phyloP scores from a whole-genome alignment of 1,140 invertebrate genomes.

The roundworm (Caenorhabditis elegans) region DNA sequence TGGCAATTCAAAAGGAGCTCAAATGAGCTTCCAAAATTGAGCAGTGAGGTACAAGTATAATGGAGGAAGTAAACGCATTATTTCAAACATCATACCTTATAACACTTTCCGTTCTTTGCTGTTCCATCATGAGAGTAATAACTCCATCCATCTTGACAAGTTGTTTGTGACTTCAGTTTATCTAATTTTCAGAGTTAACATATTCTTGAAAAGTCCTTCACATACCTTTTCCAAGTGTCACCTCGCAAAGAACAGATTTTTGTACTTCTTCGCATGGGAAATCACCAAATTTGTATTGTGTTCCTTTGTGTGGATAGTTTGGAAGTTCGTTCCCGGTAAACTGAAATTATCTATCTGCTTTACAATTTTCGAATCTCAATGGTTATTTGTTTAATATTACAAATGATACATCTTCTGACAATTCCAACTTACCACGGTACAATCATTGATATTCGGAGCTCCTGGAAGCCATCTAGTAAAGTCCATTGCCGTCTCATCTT shows the following conservation, averaged over 20 bases:
- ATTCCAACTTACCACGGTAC: background rate
- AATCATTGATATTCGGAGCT: constrained; percentile 8
- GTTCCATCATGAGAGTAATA: constrained; percentile 27
- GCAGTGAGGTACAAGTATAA: no score
- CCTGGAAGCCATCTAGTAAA: constrained; percentile 20
- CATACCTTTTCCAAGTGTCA: background rate
- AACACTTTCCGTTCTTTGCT: constrained; percentile 1
- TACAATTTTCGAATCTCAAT: no score
- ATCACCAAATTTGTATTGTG: constrained; percentile 18
- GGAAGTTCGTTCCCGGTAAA: constrained; percentile 6
- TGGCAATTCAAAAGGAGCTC: no score
- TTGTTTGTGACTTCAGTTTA: background rate
- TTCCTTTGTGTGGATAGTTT: constrained; percentile 22
- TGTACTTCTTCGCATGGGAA: constrained; percentile 20
- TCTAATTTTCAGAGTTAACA: background rate
- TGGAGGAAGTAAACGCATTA: no score
- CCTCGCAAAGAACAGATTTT: constrained; percentile 13
- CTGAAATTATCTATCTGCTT: no score
- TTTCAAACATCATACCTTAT: background rate
- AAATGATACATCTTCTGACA: background rate
- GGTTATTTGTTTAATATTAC: no score
- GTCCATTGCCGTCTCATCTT: constrained; percentile 1
- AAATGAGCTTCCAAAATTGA: no score
- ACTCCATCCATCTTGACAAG: constrained; percentile 3
- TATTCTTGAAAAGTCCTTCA: background rate